Base-by-base conservation (phyloP, 2,797 vertebrate genomes). In the Spatula clypeata region DNA sequence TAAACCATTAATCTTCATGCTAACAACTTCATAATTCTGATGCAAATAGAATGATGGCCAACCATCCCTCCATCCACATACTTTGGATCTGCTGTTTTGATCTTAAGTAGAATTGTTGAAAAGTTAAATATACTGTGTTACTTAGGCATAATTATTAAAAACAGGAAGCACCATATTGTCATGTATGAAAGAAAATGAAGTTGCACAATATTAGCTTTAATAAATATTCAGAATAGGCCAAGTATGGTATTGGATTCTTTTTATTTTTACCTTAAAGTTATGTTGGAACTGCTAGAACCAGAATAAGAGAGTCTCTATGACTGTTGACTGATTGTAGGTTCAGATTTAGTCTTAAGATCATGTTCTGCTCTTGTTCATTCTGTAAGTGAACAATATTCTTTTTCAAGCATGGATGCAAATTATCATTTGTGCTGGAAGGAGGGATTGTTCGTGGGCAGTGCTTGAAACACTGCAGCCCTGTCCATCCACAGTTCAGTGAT, bases 391-490 rank as follows among this genome's bases (percentile, higher is more conserved):
- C 49, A 26, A 73, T 72, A 31, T 80, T 86, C 23, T 40, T 0
- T 60, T 74, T 58, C 17, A 73, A 45, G 29, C 4, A 14, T 1
- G 15, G 3, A 11, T 7, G 14, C 4, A 29, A 0, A 1, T 42
- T 73, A 23, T 62, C 58, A 34, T 38, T 66, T 20, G 2, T 45
- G 42, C n/a, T 27, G 42, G 17, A 85, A 51, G 29, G 53, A 73
- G 47, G 14, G 24, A 69, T 1, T 36, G 12, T 20, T 23, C 18
- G 16, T 44, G 14, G n/a, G 38, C 54, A 24, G 13, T 45, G 20
- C 64, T 86, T 74, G 3, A 1, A 60, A 42, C 31, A 7, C 32
- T 7, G 3, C 64, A 76, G 40, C 42, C 49, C 0, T 0, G 57
- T 51, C 47, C 26, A 26, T 45, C 61, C 47, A 13, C 27, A 38